Evolutionary conservation across 2,797 vertebrate species (phyloP), one percentile per base, ranked within the genome.

Genomic region (Netta rufina): DNA sequence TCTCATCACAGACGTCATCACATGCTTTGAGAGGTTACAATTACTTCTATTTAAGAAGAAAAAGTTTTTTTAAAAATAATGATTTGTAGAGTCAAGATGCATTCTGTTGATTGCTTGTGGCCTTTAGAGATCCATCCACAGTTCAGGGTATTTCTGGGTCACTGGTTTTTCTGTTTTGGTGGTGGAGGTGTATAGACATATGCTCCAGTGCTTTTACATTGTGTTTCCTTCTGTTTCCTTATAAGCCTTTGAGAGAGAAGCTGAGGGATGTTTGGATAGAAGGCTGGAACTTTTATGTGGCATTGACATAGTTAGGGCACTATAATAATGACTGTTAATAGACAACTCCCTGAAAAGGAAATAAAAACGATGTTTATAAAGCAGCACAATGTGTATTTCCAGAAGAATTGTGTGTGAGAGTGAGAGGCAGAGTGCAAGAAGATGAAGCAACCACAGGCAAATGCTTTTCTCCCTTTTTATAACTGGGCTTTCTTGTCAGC

Each of bases 81-180:
- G 17, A 60, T 62, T 91, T 6, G 0, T 82, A 8, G 6, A 47
- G 78, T 84, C 71, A 70, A 70, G 64, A 72, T 58, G 45, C 20
- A 25, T 92, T 90, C 64, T 94, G 33, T 33, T 79, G 89, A 32
- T 89, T 90, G 36, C 64, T 70, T 69, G 45, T 87, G 54, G 65
- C 75, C 76, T 96, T 86, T 53, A 64, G 74, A 87, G 93, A 92
- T 36, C 27, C 6, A 3, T 66, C 27, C 74, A 33, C 14, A 32
- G 81, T 13, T 87, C 74, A 82, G 89, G 36, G 64, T 93, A 53
- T 92, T 93, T 94, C 87, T 93, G 93, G 93, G 84, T 95, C 95
- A 90, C 60, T 76, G 94, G 25, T 71, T 92, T 94, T 84, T 96
- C 78, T 93, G 0, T 93, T 94, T 84, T 67, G 43, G 9, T 92